Percentiles rank a stretch among this genome's conserved stretches.
phyloP scores from a whole-genome alignment of 2,113 vertebrate genomes.

The Condylura cristata region DNA sequence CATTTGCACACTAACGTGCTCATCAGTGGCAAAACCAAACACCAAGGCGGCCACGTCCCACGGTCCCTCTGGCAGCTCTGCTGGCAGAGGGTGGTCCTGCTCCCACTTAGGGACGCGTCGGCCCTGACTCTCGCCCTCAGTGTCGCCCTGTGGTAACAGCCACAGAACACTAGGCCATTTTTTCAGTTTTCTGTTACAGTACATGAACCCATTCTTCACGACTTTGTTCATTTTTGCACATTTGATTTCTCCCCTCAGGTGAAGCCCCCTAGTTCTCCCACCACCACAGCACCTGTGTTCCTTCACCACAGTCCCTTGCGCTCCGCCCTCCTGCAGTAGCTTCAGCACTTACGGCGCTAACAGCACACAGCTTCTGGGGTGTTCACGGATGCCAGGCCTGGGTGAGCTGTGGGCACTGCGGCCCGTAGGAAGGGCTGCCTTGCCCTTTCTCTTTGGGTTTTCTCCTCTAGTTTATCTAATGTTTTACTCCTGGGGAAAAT shows the following conservation, averaged over 20 bases:
- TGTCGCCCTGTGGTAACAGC: neutral
- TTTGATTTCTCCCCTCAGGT: no score
- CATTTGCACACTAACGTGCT: neutral
- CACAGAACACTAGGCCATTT: neutral
- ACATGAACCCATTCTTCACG: no score
- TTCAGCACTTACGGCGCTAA: neutral
- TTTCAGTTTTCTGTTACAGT: no score
- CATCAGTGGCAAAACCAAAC: neutral
- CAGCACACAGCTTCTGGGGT: neutral
- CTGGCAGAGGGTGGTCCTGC: conserved; percentile 19
- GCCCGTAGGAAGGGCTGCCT: neutral
- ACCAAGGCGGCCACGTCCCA: neutral
- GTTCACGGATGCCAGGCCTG: neutral
- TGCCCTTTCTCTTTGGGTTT: rapidly evolving
- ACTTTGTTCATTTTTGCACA: no score
- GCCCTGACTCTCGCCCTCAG: neutral
- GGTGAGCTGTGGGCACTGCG: neutral
- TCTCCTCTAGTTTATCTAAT: neutral
- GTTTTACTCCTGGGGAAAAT: neutral
- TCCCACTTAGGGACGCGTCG: no score
- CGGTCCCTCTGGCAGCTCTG: neutral
- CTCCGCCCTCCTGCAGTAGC: neutral
- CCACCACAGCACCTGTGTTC: no score
- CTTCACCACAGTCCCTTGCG: neutral
- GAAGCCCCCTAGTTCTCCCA: no score